Base-by-base conservation (phyloP, 2,888 invertebrate genomes). In the Pterostichus niger region DNA sequence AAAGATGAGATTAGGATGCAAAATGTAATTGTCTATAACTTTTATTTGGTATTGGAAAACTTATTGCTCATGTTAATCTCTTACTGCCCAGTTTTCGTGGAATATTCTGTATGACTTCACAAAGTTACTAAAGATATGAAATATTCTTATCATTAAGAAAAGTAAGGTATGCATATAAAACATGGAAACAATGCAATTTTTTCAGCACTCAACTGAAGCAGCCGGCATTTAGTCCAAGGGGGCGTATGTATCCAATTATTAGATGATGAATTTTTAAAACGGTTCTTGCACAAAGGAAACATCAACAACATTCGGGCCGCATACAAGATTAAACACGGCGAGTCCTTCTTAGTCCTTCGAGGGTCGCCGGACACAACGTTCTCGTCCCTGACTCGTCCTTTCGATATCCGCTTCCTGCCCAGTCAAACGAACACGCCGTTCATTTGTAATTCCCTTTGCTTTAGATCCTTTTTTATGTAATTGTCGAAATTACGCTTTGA, bases 391-490 rank as follows among this genome's bases (percentile, higher is more conserved):
- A 24, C 24, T 24, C 3, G 24, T 40, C 40, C 40, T 40, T 40
- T 9, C 40, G 40, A 40, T 40, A 40, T 40, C 40, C 40, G 7
- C 9, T 40, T 40, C 56, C 24, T 6, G 5, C 13, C 15, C 24
- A 56, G 56, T 40, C 40, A 40, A 56, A 17, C 11, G 56, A 56
- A 56, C 15, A 56, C 56, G 13, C 17, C 13, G 15, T 9, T 56
- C 68, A 71, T 71, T 71, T 40, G 40, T 71, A 24, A 71, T 71
- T 71, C 68, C 44, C 68, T 71, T 71, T 71, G 31, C 68, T 40
- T 15, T 17, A 10, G 68, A 71, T 71, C 68, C 68, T 71, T 71
- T 71, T 71, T 64, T 71, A 71, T 44, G 68, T 71, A 71, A 71
- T 71, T 71, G 68, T 71, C 31, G 17, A 71, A 71, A 71, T 71